Percentiles rank a stretch among this genome's conserved stretches.
phyloP scores from a whole-genome alignment of 2,113 vertebrate genomes.

The Notothenia coriiceps region DNA sequence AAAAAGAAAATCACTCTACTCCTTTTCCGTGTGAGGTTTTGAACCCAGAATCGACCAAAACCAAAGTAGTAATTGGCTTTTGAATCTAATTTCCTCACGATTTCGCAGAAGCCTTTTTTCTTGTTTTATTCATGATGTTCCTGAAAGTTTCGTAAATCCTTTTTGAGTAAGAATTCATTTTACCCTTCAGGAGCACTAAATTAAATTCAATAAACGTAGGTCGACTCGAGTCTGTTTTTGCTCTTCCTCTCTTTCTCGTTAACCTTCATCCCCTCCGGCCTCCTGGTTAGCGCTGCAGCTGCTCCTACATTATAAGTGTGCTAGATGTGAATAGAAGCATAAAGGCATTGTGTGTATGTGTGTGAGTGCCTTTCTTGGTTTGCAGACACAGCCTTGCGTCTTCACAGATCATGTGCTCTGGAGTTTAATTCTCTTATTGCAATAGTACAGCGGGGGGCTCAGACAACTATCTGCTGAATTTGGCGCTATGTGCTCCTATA shows the following conservation, averaged over 20 bases:
- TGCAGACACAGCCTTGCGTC: slow-evolving; percentile 34
- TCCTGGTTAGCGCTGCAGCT: slow-evolving; percentile 77
- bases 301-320: slow-evolving; percentile 75
- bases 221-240: slow-evolving; percentile 36
- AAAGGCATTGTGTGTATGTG: slow-evolving; percentile 64
- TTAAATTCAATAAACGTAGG: slow-evolving; percentile 53
- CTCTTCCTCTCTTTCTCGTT: slow-evolving; percentile 57
- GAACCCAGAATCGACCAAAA: slow-evolving; percentile 25
- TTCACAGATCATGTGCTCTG: slow-evolving; percentile 44
- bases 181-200: slow-evolving; percentile 40
- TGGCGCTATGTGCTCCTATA: slow-evolving; percentile 62
- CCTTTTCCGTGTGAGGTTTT: slow-evolving; percentile 25
- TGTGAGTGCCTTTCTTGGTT: slow-evolving; percentile 34
- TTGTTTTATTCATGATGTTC: slow-evolving; percentile 41
- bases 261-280: slow-evolving; percentile 76
- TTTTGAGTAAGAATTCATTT: slow-evolving; percentile 39
- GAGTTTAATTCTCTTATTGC: slow-evolving; percentile 58
- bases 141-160: slow-evolving; percentile 49
- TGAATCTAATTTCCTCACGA: slow-evolving; percentile 46
- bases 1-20: not conserved
- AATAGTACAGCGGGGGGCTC: slow-evolving; percentile 46
- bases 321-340: slow-evolving; percentile 83
- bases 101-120: not conserved
- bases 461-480: slow-evolving; percentile 71
- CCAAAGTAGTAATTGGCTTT: slow-evolving; percentile 16